Percentiles rank a stretch among this genome's conserved stretches.
Conservation (phyloP, 2,113 vertebrate genomes). For the Ceyx melanurus region DNA sequence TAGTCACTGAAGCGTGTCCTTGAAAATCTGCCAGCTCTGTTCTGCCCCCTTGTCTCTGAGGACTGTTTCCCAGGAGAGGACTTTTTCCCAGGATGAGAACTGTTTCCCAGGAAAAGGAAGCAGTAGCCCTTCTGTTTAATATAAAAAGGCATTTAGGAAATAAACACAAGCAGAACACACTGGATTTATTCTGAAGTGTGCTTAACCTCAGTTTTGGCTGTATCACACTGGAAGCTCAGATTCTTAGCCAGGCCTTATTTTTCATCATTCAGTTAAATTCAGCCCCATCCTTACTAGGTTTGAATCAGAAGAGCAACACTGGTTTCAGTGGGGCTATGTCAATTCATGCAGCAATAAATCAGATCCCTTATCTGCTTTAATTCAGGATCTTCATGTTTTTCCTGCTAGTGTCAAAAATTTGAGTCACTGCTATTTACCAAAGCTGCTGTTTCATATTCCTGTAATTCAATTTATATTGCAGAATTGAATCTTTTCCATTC, state of each 20-base stretch:
- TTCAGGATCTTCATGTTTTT: not conserved
- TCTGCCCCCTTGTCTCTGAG: too few species aligned
- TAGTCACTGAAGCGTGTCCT: too few species aligned
- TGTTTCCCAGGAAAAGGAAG: too few species aligned
- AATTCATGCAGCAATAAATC: not conserved
- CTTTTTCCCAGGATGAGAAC: too few species aligned
- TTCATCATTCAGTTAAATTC: not conserved
- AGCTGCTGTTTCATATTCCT: constrained; percentile 4
- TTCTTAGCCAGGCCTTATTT: not conserved
- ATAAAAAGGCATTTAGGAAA: not conserved
- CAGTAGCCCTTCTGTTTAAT: not conserved
- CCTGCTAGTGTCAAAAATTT: not conserved
- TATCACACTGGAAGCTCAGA: not conserved
- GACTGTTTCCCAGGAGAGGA: too few species aligned
- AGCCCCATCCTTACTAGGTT: not conserved
- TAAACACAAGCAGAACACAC: not conserved
- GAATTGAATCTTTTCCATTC: constrained; percentile 17
- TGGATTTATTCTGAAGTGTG: not conserved
- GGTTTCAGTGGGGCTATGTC: not conserved
- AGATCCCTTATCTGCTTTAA: constrained; percentile 1
- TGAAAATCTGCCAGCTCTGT: too few species aligned
- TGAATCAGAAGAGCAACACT: not conserved
- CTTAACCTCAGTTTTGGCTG: not conserved
- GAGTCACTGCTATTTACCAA: not conserved
- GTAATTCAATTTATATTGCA: constrained; percentile 9